Base-by-base conservation (phyloP, 2,888 invertebrate genomes). In the Rhagonycha lutea region DNA sequence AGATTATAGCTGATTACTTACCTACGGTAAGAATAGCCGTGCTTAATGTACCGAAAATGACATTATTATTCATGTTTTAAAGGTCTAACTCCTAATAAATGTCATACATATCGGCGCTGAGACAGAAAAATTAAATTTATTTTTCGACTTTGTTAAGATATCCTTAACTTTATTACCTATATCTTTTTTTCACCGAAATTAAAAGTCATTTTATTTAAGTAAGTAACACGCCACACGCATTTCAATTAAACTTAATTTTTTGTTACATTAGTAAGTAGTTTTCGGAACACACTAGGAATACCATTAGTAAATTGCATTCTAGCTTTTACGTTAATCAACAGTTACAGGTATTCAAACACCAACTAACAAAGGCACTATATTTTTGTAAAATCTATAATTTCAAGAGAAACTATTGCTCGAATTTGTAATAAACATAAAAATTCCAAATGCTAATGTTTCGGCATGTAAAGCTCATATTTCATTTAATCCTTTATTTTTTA, bases 41-140 rank as follows among this genome's bases (percentile, higher is more conserved):
- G 84, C 78, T 84, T 84, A 85, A 85, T 85, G 85, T 85, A 82
- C 81, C 85, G 84, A 81, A 82, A 85, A 84, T 85, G 85, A 84
- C 85, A 84, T 83, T 84, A 83, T 84, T 85, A 84, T 84, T 85
- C 84, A 83, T 83, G 84, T 84, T 85, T 80, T 81, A 84, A 85
- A 85, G 84, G 85, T 83, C 83, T 79, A 68, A 75, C 69, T 74
- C 76, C 75, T 81, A 82, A 82, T 83, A 85, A 85, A 85, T 85
- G 85, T 82, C 85, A 84, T 81, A 78, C 72, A 70, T 70, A 68
- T 61, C 72, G 26, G n/a, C 63, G 70, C 47, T 68, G 60, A 60
- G 62, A 63, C 29, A 61, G 69, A 76, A 65, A 65, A 65, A 65
- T 65, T 65, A 23, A 65, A 65, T 65, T 65, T 65, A 65, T 65